Conservation (phyloP, 2,113 vertebrate genomes). For the Balaeniceps rex region DNA sequence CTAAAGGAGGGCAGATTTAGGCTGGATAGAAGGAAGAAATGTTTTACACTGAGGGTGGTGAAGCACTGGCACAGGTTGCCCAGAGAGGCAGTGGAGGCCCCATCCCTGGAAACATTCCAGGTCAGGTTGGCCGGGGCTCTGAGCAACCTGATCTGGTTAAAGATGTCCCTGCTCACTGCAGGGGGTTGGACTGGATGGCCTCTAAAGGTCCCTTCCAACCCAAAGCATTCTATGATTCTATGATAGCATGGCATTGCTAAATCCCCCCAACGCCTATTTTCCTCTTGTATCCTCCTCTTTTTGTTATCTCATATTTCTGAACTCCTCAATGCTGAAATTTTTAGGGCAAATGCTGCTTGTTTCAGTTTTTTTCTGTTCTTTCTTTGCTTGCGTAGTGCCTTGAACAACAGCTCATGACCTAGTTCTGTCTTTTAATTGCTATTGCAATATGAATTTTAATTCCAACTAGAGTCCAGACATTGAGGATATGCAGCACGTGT, state of each 20-base stretch:
- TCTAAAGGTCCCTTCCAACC: no score
- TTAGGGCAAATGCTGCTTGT: background rate
- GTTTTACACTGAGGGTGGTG: no score
- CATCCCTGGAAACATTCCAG: no score
- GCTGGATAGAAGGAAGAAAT: no score
- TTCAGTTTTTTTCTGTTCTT: background rate
- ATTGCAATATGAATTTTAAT: constrained; percentile 45
- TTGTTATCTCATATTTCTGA: background rate
- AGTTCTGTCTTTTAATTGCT: constrained; percentile 61
- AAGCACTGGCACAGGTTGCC: no score
- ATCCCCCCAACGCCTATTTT: background rate
- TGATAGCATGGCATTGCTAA: background rate
- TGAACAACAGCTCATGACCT: constrained; percentile 51
- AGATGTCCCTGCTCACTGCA: no score
- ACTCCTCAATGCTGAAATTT: background rate
- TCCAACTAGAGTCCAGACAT: background rate
- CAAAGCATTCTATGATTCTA: no score
- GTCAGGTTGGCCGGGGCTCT: no score
- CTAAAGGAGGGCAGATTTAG: no score
- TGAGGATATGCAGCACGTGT: background rate
- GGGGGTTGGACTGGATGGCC: no score
- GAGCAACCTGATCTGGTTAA: no score
- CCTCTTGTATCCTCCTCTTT: background rate
- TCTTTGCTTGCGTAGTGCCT: background rate
- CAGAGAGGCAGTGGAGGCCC: no score